A percentile compares a stretch with the other conserved stretches of the same genome.
These are phyloP conservation scores for Dryococelus australis DNA, from an alignment of 2,888 invertebrate genomes.

Conservation along the genomic window DNA sequence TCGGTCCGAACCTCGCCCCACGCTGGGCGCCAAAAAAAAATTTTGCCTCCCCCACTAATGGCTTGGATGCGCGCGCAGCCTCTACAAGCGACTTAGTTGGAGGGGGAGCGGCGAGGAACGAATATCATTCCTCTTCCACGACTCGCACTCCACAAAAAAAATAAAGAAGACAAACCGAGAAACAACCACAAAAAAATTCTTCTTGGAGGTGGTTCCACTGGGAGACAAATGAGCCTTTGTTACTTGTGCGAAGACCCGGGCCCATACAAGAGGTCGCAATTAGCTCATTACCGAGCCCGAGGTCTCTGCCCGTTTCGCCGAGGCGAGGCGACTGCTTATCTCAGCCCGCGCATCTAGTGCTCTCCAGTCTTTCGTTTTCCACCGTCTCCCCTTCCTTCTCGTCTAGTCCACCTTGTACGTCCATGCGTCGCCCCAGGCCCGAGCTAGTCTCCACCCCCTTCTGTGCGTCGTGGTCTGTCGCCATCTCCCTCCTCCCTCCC, in stretches of 20 bases:
- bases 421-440: not conserved
- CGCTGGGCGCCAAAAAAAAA: not conserved
- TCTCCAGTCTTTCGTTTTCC: not conserved
- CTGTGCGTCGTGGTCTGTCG: not conserved
- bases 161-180: conserved; percentile 1
- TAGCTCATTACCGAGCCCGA: not conserved
- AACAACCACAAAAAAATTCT: not conserved
- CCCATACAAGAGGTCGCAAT: conserved; percentile 7
- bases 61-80: conserved; percentile 8
- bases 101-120: not conserved
- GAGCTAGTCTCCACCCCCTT: not conserved
- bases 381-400: not conserved
- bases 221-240: conserved; percentile 16
- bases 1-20: not conserved
- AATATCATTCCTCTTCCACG: conserved; percentile 2
- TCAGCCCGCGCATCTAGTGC: not conserved
- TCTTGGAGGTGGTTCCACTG: not conserved
- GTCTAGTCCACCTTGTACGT: not conserved
- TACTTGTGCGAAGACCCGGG: not conserved
- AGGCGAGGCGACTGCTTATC: not conserved
- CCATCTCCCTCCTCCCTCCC: not conserved
- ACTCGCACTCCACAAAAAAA: not conserved
- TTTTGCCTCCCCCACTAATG: not conserved
- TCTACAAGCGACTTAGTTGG: not conserved
- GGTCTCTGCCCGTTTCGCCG: not conserved